These are phyloP conservation scores for Papilio machaon DNA, from an alignment of 1,140 invertebrate genomes.

Conservation along the genomic window DNA sequence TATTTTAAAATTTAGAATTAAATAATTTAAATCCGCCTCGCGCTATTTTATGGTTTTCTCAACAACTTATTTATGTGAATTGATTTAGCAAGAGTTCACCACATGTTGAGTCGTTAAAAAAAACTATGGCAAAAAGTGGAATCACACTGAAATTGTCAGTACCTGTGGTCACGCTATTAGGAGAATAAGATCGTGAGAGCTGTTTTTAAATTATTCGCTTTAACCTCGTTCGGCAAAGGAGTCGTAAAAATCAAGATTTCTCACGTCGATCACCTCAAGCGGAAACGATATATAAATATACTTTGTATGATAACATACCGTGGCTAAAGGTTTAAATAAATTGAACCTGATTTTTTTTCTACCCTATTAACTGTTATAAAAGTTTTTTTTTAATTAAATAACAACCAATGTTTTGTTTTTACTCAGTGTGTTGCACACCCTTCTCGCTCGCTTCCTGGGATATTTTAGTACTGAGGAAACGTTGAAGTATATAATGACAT, in stretches of 20 bases:
- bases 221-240: slow-evolving; percentile 14
- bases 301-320: slow-evolving; percentile 3
- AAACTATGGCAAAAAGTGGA: neutral
- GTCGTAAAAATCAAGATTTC: slow-evolving; percentile 23
- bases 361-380: neutral
- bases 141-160: neutral
- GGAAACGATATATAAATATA: slow-evolving; percentile 24
- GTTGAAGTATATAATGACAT: neutral
- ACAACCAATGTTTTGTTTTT: neutral
- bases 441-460: neutral
- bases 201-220: slow-evolving; percentile 19
- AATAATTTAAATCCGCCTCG: no score
- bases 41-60: no score
- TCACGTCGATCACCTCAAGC: slow-evolving; percentile 11
- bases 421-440: neutral
- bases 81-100: neutral
- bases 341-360: slow-evolving; percentile 6
- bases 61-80: no score
- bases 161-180: slow-evolving; percentile 8
- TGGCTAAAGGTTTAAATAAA: neutral
- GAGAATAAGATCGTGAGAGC: slow-evolving; percentile 4
- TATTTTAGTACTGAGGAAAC: neutral
- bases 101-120: neutral
- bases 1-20: no score
- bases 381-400: neutral